phyloP scores from a whole-genome alignment of 2,113 vertebrate species.

The Tricholaema leucomelas region DNA sequence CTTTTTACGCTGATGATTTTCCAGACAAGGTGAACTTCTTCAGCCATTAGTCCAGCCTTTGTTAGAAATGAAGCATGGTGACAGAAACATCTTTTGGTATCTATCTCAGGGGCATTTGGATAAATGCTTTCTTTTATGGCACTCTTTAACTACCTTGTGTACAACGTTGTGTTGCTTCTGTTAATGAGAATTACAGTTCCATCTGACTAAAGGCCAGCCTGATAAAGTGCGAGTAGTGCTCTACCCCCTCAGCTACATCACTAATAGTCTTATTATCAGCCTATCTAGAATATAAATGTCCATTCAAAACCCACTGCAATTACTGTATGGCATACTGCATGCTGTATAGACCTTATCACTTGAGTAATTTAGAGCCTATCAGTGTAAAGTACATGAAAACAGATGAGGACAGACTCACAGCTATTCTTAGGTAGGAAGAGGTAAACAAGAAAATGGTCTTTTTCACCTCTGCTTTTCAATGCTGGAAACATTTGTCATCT shows the following conservation, averaged over 20 bases:
- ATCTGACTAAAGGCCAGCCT: background rate
- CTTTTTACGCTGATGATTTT: background rate
- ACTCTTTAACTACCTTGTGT: background rate
- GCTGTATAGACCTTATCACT: background rate
- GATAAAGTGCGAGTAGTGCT: background rate
- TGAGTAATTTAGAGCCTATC: constrained; percentile 23
- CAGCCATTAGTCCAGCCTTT: background rate
- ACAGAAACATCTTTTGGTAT: background rate
- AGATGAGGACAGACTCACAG: background rate
- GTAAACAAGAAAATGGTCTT: constrained; percentile 10
- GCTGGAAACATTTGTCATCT: background rate
- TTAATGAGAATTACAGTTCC: constrained; percentile 13
- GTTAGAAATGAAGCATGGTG: background rate
- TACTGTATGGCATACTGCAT: background rate
- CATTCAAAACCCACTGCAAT: constrained; percentile 16
- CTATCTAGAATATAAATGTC: constrained; percentile 12
- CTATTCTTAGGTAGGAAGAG: background rate
- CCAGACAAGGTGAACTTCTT: background rate
- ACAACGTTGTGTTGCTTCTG: background rate
- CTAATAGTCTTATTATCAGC: constrained; percentile 27
- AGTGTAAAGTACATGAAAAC: constrained; percentile 9
- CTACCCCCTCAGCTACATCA: background rate
- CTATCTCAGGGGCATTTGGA: background rate
- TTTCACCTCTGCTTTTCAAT: constrained; percentile 27
- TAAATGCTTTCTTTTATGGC: background rate